These are phyloP conservation scores for Lasioglossum villosulum DNA, from an alignment of 2,888 invertebrate genomes.

Conservation along the genomic window DNA sequence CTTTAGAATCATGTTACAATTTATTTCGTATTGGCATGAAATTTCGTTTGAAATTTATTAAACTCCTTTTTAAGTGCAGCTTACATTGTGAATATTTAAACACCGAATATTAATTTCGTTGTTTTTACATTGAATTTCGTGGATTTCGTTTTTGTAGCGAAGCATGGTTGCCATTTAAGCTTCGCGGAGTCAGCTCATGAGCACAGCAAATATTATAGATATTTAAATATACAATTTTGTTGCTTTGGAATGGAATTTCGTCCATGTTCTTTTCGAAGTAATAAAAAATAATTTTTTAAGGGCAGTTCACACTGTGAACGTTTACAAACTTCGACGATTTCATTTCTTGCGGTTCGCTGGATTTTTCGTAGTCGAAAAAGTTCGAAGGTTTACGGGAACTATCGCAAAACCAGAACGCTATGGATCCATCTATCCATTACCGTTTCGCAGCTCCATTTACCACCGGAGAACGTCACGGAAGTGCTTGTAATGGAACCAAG, in stretches of 20 bases:
- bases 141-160: background rate
- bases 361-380: background rate
- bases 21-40: background rate
- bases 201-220: background rate
- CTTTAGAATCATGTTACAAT: background rate
- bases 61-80: background rate
- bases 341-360: background rate
- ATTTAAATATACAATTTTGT: background rate
- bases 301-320: background rate
- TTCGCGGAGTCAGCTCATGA: background rate
- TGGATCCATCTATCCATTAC: constrained; percentile 42
- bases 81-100: background rate
- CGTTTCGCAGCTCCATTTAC: constrained; percentile 33
- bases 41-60: background rate
- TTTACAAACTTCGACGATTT: background rate
- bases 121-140: background rate
- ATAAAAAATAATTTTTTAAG: background rate
- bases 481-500: constrained; percentile 21
- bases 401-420: constrained; percentile 11
- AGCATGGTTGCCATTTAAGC: background rate
- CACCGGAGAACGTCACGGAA: constrained; percentile 26
- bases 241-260: too few relatives aligned
- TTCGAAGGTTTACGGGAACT: background rate
- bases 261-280: background rate
- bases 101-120: background rate